Base-by-base conservation (phyloP, 2,797 vertebrate genomes). In the Tokudaia tokunoshimensis region DNA sequence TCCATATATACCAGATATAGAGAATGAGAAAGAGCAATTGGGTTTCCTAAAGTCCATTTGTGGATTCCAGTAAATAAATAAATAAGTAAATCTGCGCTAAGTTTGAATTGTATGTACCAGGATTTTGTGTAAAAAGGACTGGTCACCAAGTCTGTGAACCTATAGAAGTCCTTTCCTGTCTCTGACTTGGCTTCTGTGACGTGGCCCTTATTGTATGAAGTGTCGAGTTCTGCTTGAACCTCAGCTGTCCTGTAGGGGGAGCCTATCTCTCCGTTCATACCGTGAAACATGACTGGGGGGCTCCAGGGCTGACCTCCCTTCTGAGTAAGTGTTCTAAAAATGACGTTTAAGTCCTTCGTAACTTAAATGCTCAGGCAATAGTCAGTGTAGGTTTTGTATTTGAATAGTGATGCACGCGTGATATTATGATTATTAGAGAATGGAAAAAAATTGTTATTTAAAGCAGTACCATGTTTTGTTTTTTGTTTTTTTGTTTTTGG, bases 281-380 rank as follows among this genome's bases (percentile, higher is more conserved):
- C 37, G 11, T 75, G 80, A 78, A 87, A 84, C 52, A 50, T 91
- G 24, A n/a, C 41, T 52, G 52, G 24, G 24, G n/a, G n/a, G 3
- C 81, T 82, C 3, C 70, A 80, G 65, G 57, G 15, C 14, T 85
- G 57, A 70, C 19, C 59, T 89, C 57, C 75, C 37, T 92, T 92
- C 47, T 37, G 74, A 94, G 52, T 89, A 80, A 95, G 75, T 72
- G 44, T 82, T 94, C 50, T 96, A 80, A 92, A 95, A 91, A 95
- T 85, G 47, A 26, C n/a, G 13, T 85, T 74, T 81, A 52, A 88
- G 41, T 61, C 24, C 47, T 59, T 85, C 12, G n/a, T 91, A 81
- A 90, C 34, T 82, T 52, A 79, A 10, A 70, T 37, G 5, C 90
- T 57, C 15, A 47, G 22, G 74, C n/a, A 52, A 44, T 37, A 88